These are phyloP conservation scores for Lophius americanus DNA, from an alignment of 2,797 vertebrate genomes.

Conservation along the genomic window DNA sequence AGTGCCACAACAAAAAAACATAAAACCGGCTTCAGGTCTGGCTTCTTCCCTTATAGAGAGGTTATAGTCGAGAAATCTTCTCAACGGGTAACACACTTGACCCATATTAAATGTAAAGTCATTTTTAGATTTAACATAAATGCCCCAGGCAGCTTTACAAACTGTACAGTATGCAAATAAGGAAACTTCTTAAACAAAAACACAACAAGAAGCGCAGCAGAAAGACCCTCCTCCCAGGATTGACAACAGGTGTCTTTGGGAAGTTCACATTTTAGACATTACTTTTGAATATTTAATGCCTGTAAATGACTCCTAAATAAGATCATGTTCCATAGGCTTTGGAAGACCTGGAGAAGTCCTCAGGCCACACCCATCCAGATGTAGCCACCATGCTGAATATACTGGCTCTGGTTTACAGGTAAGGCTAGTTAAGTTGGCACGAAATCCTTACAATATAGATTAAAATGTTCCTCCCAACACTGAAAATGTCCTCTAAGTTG, in stretches of 20 bases:
- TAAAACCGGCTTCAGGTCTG: neutral
- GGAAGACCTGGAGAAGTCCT: conserved; percentile 91
- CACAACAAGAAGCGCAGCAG: too few species aligned
- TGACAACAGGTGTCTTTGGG: too few species aligned
- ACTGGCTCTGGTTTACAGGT: conserved; percentile 90
- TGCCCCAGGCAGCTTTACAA: too few species aligned
- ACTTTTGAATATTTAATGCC: neutral
- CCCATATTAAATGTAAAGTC: neutral
- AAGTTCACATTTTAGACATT: too few species aligned
- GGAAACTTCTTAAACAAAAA: neutral
- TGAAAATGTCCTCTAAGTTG: neutral
- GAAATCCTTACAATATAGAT: neutral
- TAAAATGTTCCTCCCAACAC: neutral
- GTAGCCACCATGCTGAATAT: conserved; percentile 95
- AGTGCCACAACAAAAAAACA: neutral
- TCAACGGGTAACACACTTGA: neutral
- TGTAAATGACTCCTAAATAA: neutral
- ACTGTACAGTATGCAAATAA: neutral
- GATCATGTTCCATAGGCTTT: conserved; percentile 77
- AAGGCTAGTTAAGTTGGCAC: conserved; percentile 19
- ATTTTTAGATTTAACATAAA: neutral
- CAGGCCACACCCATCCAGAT: conserved; percentile 89
- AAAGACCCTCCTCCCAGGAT: too few species aligned
- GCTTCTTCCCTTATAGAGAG: neutral
- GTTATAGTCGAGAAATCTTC: neutral